A percentile compares a stretch with the other conserved stretches of the same genome.
Evolutionary conservation across 2,888 invertebrate genomes (phyloP).

Genomic region (Apodemia hepburni): DNA sequence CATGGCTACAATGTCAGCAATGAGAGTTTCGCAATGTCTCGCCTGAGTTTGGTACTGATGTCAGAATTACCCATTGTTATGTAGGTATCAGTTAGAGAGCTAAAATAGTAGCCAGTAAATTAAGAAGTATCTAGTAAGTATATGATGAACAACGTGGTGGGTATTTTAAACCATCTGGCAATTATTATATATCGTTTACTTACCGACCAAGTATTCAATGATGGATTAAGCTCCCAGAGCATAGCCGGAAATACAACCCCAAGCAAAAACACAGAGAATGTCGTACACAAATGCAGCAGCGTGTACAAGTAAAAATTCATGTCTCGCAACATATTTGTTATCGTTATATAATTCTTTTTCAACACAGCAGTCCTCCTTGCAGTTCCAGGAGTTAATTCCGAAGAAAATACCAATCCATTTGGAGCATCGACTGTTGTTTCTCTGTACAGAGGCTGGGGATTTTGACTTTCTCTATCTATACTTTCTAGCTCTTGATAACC

Average conservation of each 20-base stretch:
- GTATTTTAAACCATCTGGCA: no score
- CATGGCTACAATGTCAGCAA: no score
- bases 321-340: conserved; percentile 62
- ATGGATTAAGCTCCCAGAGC: no score
- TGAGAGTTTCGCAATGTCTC: no score
- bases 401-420: conserved; percentile 52
- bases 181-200: no score
- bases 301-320: conserved; percentile 79
- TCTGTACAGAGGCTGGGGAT: conserved; percentile 76
- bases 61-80: no score
- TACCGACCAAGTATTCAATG: no score
- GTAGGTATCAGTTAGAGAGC: no score
- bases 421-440: conserved; percentile 75
- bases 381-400: conserved; percentile 60
- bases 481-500: conserved; percentile 65
- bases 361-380: conserved; percentile 63
- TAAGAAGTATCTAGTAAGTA: no score
- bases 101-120: no score
- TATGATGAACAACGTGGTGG: no score
- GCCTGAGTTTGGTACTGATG: no score
- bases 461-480: conserved; percentile 57
- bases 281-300: conserved; percentile 72
- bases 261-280: conserved; percentile 73
- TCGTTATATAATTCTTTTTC: conserved; percentile 67
- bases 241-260: conserved; percentile 58